Evolutionary conservation across 2,797 vertebrate genomes (phyloP), one percentile per base, ranked within the genome.

Genomic region (Gila robusta): DNA sequence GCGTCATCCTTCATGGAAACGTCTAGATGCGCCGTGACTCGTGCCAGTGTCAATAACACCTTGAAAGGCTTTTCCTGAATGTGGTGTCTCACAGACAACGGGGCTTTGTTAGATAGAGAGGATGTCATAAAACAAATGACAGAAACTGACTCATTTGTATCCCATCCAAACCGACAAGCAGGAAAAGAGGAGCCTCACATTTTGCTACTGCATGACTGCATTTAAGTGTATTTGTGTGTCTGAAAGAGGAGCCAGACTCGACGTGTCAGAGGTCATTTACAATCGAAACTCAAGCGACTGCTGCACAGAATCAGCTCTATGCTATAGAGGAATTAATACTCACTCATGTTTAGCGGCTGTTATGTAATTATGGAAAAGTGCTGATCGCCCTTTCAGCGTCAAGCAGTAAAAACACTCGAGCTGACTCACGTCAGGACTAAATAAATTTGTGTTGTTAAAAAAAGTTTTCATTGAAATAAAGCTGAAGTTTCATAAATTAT

Each of bases 11-110:
- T 89, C 90, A 89, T 92, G 92, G 92, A 94, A 93, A 91, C 69
- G 73, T 89, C 77, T 70, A 74, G 84, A 88, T 88, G 79, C 90
- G 39, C 28, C 28, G 28, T 32, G 28, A 32, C 28, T 64, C 67
- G 11, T 47, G 92, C 93, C 93, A 94, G 93, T 70, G 77, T 91
- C 92, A 95, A 95, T 91, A 93, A 92, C 91, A 94, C 91, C 90
- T 93, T 84, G 41, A 81, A 91, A 91, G 87, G 84, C 70, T 91
- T 89, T 92, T 94, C 92, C 90, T 92, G 82, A 88, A 79, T 82
- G 89, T 89, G 74, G 79, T 81, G 81, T 59, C 82, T 81, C 37
- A 64, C 76, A 79, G 39, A 84, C 74, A 74, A 66, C 37, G 6
- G 44, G 39, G 19, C 78, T 83, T 69, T 80, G 84, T 86, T 56